phyloP scores from a whole-genome alignment of 2,113 vertebrate genomes.

The Albula glossodonta region DNA sequence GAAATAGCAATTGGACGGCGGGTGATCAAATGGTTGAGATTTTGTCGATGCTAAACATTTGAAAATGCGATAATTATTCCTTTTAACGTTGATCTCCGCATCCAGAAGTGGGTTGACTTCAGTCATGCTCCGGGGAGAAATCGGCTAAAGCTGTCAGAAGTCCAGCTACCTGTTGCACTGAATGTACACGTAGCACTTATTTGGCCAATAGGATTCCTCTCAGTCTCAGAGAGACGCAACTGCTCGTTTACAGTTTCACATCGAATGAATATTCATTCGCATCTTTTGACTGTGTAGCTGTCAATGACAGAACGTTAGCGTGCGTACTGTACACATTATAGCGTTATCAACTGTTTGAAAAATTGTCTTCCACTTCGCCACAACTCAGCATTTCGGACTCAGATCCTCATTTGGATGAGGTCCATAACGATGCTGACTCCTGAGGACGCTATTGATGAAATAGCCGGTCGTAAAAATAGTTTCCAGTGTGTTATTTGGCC shows the following conservation, averaged over 20 bases:
- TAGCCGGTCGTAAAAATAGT: background rate
- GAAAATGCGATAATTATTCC: background rate
- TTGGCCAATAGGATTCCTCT: constrained; percentile 61
- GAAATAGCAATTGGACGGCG: background rate
- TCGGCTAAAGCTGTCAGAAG: constrained; percentile 55
- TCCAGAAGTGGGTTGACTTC: background rate
- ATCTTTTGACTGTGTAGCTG: background rate
- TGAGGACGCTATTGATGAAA: background rate
- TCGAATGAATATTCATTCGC: background rate
- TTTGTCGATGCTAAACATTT: background rate
- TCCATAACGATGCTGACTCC: background rate
- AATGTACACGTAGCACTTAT: constrained; percentile 72
- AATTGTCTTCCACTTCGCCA: background rate
- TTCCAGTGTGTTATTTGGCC: too few relatives aligned
- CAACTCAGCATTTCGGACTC: background rate
- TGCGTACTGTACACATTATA: background rate
- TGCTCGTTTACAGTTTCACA: background rate
- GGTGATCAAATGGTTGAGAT: background rate
- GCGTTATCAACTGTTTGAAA: background rate
- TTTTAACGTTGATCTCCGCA: background rate
- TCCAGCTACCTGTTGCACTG: constrained; percentile 62
- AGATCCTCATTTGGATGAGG: background rate
- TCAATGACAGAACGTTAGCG: background rate
- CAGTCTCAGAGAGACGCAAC: background rate
- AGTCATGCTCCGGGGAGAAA: constrained; percentile 37